Evolutionary conservation across 2,888 invertebrate genomes (phyloP), one percentile per base, ranked within the genome.

Genomic region (Coecobrya sp.): DNA sequence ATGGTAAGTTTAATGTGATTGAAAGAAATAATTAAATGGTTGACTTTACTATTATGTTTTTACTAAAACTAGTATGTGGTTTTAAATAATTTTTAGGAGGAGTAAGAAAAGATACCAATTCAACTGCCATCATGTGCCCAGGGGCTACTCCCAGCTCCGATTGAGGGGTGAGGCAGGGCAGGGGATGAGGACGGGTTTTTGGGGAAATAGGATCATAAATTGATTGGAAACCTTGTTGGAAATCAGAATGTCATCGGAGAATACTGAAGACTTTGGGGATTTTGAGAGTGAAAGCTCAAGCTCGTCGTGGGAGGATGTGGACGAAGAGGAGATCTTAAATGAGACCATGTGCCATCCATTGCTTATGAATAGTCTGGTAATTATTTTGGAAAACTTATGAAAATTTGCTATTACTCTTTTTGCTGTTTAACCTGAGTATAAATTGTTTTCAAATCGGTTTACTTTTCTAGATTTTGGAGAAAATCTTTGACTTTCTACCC

Each of bases 381-480:
- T 42, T n/a, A n/a, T n/a, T n/a, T n/a, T n/a, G n/a, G n/a, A n/a
- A n/a, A n/a, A n/a, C n/a, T n/a, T n/a, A n/a, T n/a, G n/a, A n/a
- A n/a, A n/a, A n/a, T n/a, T n/a, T n/a, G n/a, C n/a, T n/a, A n/a
- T n/a, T n/a, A n/a, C n/a, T n/a, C n/a, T n/a, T n/a, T 65, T 49
- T 16, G 22, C 22, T 25, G 0, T 70, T 1, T 70, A n/a, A 5
- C 22, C 8, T 22, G n/a, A n/a, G n/a, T n/a, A n/a, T n/a, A n/a
- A n/a, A n/a, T n/a, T n/a, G n/a, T n/a, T n/a, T n/a, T n/a, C n/a
- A 4, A 62, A 62, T 19, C 16, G 2, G 11, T 73, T 45, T 55
- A 0, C 19, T 76, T 30, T 62, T 82, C n/a, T 36, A 93, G 94
- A 85, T 94, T n/a, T 73, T 94, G 85, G 94, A 94, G 55, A 86